Conservation (phyloP, 2,797 vertebrate genomes). For the Pterois miles region DNA sequence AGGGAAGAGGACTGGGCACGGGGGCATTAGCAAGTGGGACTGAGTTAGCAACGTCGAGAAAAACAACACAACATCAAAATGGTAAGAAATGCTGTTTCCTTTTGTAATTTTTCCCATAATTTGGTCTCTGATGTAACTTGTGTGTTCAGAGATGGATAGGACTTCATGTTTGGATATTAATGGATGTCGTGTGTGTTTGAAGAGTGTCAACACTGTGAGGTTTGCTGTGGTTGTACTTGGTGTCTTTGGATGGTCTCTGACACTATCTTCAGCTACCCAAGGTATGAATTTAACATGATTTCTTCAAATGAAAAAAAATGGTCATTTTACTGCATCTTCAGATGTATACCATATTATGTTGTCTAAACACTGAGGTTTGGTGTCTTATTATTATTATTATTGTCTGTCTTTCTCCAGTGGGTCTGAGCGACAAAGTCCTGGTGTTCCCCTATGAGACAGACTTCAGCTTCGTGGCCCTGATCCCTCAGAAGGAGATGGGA, state of each 20-base stretch:
- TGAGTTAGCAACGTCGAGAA: conserved; percentile 23
- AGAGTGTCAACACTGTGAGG: conserved; percentile 36
- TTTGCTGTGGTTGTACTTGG: conserved; percentile 47
- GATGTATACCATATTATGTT: background rate
- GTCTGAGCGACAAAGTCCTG: conserved; percentile 79
- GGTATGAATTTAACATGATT: conserved; percentile 44
- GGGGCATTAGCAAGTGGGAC: conserved; percentile 1
- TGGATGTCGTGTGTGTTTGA: conserved; percentile 43
- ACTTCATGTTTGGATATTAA: background rate
- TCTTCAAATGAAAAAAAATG: background rate
- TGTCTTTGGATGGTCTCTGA: conserved; percentile 39
- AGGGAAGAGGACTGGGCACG: conserved; percentile 66
- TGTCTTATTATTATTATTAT: background rate
- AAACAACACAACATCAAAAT: conserved; percentile 49
- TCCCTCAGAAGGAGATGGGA: conserved; percentile 79
- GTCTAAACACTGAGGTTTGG: background rate
- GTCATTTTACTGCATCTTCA: background rate
- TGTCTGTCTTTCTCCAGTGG: conserved; percentile 54
- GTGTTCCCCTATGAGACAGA: conserved; percentile 85
- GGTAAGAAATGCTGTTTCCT: conserved; percentile 54
- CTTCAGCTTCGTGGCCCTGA: conserved; percentile 82
- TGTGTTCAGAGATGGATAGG: background rate
- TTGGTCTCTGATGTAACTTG: background rate
- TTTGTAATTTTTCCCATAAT: background rate
- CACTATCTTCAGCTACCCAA: conserved; percentile 55